A percentile compares a stretch with the other conserved stretches of the same genome.
Evolutionary conservation across 2,797 vertebrate species (phyloP).

Genomic region (Syngnathus acus): DNA sequence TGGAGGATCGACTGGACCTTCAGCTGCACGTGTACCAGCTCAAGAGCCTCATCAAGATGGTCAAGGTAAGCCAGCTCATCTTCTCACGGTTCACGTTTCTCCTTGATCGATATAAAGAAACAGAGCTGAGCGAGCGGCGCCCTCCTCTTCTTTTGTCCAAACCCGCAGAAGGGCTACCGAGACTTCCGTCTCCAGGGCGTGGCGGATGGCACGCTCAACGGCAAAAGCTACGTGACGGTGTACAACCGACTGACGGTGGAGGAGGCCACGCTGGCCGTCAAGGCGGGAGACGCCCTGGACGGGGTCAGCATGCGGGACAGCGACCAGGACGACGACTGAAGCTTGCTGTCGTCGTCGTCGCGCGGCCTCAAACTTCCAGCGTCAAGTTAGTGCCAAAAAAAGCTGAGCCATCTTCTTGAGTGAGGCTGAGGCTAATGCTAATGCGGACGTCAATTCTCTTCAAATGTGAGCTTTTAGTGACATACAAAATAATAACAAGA

Average conservation of each 20-base stretch:
- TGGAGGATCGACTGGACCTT: constrained; percentile 90
- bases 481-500: not conserved
- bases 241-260: constrained; percentile 88
- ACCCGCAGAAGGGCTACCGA: constrained; percentile 84
- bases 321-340: constrained; percentile 85
- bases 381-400: not conserved
- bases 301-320: constrained; percentile 96
- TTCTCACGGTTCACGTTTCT: no score
- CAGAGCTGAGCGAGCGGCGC: not conserved
- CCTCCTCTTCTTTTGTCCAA: constrained; percentile 15
- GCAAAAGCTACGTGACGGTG: constrained; percentile 85
- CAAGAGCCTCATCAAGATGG: constrained; percentile 96
- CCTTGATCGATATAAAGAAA: no score
- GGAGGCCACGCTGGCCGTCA: constrained; percentile 83
- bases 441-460: not conserved
- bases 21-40: constrained; percentile 95
- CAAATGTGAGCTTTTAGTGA: not conserved
- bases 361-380: not conserved
- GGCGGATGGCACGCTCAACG: constrained; percentile 82
- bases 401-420: not conserved
- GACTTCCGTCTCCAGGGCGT: constrained; percentile 94
- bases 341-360: not conserved
- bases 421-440: not conserved
- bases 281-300: constrained; percentile 79
- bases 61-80: constrained; percentile 81